These are phyloP conservation scores for Dasyprocta punctata DNA, from an alignment of 2,113 vertebrate genomes.

Conservation along the genomic window DNA sequence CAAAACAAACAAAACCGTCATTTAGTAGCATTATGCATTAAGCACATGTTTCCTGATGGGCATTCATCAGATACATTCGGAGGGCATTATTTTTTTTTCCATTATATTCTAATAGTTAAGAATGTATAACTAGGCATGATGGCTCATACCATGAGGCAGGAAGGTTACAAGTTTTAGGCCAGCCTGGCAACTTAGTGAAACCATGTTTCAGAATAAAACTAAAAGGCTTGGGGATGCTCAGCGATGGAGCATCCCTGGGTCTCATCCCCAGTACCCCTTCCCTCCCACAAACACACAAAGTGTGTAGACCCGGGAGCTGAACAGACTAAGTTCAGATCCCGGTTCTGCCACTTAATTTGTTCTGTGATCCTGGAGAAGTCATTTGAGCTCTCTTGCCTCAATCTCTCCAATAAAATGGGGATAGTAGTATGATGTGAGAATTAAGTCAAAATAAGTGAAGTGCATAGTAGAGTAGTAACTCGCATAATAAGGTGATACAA, in stretches of 20 bases:
- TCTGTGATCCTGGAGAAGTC: neutral
- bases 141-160: neutral
- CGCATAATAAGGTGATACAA: neutral
- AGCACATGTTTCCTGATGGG: neutral
- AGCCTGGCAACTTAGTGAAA: neutral
- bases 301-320: neutral
- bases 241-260: neutral
- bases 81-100: neutral
- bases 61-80: neutral
- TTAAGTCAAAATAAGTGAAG: slow-evolving; percentile 3
- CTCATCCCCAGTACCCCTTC: neutral
- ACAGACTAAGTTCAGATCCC: neutral
- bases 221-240: neutral
- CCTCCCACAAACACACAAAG: neutral
- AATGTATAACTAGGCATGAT: neutral
- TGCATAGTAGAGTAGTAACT: neutral
- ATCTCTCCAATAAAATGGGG: neutral
- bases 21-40: neutral
- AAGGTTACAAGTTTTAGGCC: neutral
- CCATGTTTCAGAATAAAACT: neutral
- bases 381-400: neutral
- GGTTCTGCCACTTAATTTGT: neutral
- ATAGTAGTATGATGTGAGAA: neutral
- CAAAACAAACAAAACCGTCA: neutral
- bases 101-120: neutral